Percentiles rank a stretch among this genome's conserved stretches.
phyloP scores from a whole-genome alignment of 2,888 invertebrate genomes.

The Cepaea hortensis region DNA sequence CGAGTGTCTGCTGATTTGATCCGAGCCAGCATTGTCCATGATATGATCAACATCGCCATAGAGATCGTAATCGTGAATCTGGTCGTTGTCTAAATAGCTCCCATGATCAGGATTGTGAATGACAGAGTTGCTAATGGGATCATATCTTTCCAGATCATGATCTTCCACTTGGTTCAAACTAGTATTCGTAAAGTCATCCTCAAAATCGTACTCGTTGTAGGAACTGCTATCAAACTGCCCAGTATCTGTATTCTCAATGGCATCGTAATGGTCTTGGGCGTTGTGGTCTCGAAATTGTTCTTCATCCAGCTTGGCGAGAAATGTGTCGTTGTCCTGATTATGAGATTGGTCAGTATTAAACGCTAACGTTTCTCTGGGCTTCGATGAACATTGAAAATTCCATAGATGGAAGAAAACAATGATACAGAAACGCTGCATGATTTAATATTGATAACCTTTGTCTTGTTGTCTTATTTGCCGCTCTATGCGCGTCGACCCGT shows the following conservation, averaged over 20 bases:
- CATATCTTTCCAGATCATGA: not conserved
- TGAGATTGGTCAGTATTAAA: not conserved
- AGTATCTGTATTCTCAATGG: not conserved
- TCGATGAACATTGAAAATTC: not conserved
- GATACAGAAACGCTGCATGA: too few species aligned
- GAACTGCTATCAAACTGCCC: not conserved
- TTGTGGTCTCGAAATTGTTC: not conserved
- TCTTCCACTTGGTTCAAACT: not conserved
- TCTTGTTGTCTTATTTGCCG: too few species aligned
- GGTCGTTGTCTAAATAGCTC: too few species aligned
- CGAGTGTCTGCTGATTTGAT: not conserved
- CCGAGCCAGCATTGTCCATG: not conserved
- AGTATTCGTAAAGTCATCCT: not conserved
- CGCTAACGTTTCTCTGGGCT: not conserved
- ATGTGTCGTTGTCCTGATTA: not conserved
- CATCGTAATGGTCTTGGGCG: not conserved
- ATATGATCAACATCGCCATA: not conserved
- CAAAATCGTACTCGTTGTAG: not conserved
- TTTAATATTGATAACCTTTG: too few species aligned
- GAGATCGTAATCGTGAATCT: too few species aligned
- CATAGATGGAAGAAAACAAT: not conserved
- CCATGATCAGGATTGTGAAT: too few species aligned
- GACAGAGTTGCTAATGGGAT: not conserved
- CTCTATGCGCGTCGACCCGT: too few species aligned
- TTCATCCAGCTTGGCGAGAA: not conserved